Percentiles rank a stretch among this genome's conserved stretches.
Evolutionary conservation across 2,888 invertebrate species (phyloP).

Genomic region (Creontiades dilutus): DNA sequence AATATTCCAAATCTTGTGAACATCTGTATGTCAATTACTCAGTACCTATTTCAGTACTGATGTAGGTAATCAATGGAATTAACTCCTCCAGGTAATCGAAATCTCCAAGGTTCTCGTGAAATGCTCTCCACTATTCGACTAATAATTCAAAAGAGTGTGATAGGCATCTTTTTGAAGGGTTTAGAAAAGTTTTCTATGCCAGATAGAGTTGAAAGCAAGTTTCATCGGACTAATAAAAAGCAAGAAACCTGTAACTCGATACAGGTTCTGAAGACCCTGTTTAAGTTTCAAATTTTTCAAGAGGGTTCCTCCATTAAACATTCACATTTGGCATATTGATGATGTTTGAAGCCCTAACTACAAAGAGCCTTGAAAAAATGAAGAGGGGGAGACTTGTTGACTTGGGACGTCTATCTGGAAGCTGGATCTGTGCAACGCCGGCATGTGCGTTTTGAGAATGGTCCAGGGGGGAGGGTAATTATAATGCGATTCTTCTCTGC

Average conservation of each 20-base stretch:
- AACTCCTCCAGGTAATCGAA: too few relatives aligned
- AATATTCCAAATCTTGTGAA: too few relatives aligned
- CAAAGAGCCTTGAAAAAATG: neutral
- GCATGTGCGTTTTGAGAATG: slow-evolving; percentile 54
- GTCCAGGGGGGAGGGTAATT: slow-evolving; percentile 59
- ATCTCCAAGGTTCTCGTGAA: too few relatives aligned
- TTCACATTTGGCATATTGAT: slow-evolving; percentile 67
- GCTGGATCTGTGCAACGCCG: slow-evolving; percentile 2
- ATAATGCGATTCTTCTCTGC: slow-evolving; percentile 69
- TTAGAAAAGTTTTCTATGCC: too few relatives aligned
- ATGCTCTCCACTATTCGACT: too few relatives aligned
- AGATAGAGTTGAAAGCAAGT: too few relatives aligned
- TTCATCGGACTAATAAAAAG: neutral
- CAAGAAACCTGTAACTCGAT: neutral
- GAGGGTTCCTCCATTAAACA: slow-evolving; percentile 43
- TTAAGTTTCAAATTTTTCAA: neutral
- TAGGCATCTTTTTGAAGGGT: too few relatives aligned
- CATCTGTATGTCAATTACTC: too few relatives aligned
- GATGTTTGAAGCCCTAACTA: slow-evolving; percentile 49
- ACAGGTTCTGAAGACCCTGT: neutral
- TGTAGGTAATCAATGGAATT: too few relatives aligned
- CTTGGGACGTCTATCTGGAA: slow-evolving; percentile 47
- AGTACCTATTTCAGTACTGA: too few relatives aligned
- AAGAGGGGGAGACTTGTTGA: slow-evolving; percentile 57
- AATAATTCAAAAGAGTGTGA: too few relatives aligned